These are phyloP conservation scores for Chloroclysta siterata DNA, from an alignment of 2,888 invertebrate species.

Conservation along the genomic window DNA sequence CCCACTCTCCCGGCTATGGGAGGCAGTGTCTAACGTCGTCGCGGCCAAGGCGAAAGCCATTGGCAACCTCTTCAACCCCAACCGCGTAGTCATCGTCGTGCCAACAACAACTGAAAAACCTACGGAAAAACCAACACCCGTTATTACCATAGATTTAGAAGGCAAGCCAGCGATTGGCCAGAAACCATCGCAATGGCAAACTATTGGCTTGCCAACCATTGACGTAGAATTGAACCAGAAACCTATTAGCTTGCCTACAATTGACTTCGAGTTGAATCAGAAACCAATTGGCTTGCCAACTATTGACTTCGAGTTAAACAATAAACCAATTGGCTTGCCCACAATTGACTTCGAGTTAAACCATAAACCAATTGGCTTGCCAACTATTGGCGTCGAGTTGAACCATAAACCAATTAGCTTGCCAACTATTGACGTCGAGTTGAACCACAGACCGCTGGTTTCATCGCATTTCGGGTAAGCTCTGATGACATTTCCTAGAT, in stretches of 20 bases:
- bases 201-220: conserved; percentile 4
- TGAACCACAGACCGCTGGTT: neutral
- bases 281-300: conserved; percentile 3
- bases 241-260: neutral
- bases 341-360: conserved; percentile 1
- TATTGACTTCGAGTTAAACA: conserved; percentile 2
- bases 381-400: conserved; percentile 8
- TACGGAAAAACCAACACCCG: conserved; percentile 2
- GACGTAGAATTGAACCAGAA: neutral
- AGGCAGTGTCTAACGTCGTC: conserved; percentile 24
- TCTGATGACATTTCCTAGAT: neutral
- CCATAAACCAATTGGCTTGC: neutral
- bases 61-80: conserved; percentile 21
- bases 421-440: conserved; percentile 2
- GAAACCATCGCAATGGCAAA: too few relatives aligned
- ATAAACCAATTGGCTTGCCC: neutral
- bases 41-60: conserved; percentile 34
- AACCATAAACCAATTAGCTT: neutral
- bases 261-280: neutral
- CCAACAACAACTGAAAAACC: conserved; percentile 18
- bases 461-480: neutral
- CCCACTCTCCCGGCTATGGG: conserved; percentile 22
- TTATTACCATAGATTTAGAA: conserved; percentile 10
- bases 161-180: neutral
- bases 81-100: conserved; percentile 27